Base-by-base conservation (phyloP, 2,888 invertebrate species). In the Eupithecia centaureata region DNA sequence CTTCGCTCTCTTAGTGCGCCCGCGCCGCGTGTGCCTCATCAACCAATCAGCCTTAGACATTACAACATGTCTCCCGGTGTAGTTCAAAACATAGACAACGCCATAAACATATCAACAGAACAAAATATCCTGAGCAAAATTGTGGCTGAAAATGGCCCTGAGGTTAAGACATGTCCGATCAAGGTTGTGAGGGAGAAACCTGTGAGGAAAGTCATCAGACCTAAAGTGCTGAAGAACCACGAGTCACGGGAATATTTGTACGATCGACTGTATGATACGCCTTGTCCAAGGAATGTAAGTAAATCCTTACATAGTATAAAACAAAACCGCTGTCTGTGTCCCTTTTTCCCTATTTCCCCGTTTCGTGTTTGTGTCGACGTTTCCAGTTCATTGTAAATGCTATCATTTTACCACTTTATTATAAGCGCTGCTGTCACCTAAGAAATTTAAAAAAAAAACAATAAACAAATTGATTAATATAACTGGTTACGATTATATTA, bases 181-280 rank as follows among this genome's bases (percentile, higher is more conserved):
- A 83, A 47, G 35, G 69, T 58, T 61, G 69, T 56, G 18, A 75
- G 66, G 68, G 69, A 70, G 62, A 88, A 85, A 67, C 78, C 82
- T 18, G 76, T 79, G 2, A 81, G 85, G 15, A 88, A 79, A 76
- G 86, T 89, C 35, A 77, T 82, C 25, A 86, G 84, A 64, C 93
- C 93, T 0, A 91, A 88, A 77, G 88, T 92, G 75, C 73, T 93
- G 79, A 92, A 87, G 81, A 91, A 93, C 67, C 68, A 81, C 27
- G 92, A 91, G 71, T 87, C 89, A 0, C 75, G 73, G 61, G 85
- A 89, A 1, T 88, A 86, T 68, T 74, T 92, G 72, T 93, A 93
- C 70, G 93, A 93, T 72, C 87, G 92, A 0, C 81, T 93, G 15
- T 90, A 88, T 73, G 88, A 87, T 61, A 76, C 84, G 1, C 81